A percentile compares a stretch with the other conserved stretches of the same genome.
phyloP scores from a whole-genome alignment of 2,888 invertebrate species.

The Eristalinus sepulchralis region DNA sequence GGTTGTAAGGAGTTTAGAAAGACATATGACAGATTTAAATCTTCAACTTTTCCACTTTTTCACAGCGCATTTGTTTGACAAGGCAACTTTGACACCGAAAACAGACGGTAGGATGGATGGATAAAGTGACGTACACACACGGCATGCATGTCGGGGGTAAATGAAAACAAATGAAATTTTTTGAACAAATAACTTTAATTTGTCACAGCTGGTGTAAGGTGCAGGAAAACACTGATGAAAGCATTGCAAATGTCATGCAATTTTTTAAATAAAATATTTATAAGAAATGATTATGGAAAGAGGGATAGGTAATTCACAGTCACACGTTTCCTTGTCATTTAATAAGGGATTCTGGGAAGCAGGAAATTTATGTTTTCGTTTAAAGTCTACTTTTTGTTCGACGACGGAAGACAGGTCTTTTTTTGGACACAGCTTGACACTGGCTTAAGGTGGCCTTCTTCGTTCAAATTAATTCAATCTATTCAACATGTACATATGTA shows the following conservation, averaged over 20 bases:
- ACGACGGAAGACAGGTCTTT: too few relatives aligned
- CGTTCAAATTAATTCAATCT: too few relatives aligned
- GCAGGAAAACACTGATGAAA: slow-evolving; percentile 13
- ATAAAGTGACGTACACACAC: neutral
- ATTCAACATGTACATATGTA: too few relatives aligned
- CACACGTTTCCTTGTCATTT: too few relatives aligned
- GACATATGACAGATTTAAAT: slow-evolving; percentile 67
- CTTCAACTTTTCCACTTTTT: slow-evolving; percentile 65
- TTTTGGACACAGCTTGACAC: too few relatives aligned
- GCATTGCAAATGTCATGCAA: neutral
- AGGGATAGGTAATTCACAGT: neutral
- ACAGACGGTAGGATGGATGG: neutral
- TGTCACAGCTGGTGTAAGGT: slow-evolving; percentile 44
- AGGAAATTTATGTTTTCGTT: too few relatives aligned
- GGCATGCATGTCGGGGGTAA: slow-evolving; percentile 23
- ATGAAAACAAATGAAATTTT: slow-evolving; percentile 64
- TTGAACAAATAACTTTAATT: slow-evolving; percentile 67
- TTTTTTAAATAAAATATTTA: neutral
- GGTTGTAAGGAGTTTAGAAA: slow-evolving; percentile 40
- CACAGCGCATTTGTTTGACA: slow-evolving; percentile 55
- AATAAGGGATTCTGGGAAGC: too few relatives aligned
- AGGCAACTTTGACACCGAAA: slow-evolving; percentile 26
- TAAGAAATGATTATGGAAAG: neutral
- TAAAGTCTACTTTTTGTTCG: too few relatives aligned
- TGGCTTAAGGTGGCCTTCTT: too few relatives aligned